phyloP scores from a whole-genome alignment of 2,113 vertebrate genomes.

The Diphyllodes magnificus region DNA sequence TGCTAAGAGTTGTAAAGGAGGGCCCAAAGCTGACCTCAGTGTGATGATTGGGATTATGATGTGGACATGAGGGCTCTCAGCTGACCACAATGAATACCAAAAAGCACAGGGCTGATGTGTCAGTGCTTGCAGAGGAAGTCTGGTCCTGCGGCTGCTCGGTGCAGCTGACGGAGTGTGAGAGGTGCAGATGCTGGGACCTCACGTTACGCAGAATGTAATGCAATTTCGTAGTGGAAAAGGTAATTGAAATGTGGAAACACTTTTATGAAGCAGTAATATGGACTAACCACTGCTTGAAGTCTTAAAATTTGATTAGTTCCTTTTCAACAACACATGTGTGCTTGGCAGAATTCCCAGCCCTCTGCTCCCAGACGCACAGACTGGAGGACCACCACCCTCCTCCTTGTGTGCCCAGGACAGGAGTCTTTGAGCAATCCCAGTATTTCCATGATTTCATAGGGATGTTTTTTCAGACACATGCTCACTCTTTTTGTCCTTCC shows the following conservation, averaged over 20 bases:
- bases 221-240: neutral
- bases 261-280: neutral
- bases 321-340: neutral
- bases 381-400: neutral
- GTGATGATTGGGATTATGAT: neutral
- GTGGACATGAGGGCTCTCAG: neutral
- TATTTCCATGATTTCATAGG: neutral
- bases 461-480: neutral
- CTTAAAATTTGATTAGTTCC: neutral
- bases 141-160: neutral
- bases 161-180: rapidly evolving
- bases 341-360: neutral
- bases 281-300: neutral
- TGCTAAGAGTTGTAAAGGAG: neutral
- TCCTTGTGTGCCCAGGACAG: neutral
- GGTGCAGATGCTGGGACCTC: neutral
- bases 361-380: neutral
- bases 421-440: neutral
- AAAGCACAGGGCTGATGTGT: neutral
- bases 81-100: neutral
- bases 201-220: neutral
- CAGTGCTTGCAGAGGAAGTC: neutral
- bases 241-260: neutral
- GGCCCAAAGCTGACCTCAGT: neutral
- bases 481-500: neutral